Base-by-base conservation (phyloP, 2,113 vertebrate genomes). In the Rhinopithecus roxellana region DNA sequence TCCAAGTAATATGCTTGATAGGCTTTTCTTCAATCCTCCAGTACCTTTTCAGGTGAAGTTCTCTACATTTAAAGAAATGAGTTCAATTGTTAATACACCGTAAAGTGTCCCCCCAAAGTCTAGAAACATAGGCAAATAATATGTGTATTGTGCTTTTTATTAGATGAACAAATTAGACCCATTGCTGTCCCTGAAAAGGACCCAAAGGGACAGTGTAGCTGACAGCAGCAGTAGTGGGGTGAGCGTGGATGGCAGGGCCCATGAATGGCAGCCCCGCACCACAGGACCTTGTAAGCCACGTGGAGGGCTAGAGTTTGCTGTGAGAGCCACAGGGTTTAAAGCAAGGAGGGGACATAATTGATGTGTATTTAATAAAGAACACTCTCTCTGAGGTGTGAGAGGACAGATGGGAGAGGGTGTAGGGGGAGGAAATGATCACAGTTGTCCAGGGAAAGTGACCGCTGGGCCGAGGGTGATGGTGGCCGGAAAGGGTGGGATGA, bases 401-500 rank as follows among this genome's bases (percentile, higher is more conserved):
- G 18, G 27, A 38, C 35, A 67, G 50, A 14, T 4, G 32, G 69
- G 4, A 10, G 8, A 75, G 57, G 16, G 1, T 0, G 23, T 14
- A 40, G 40, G 0, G 20, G 48, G 43, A 64, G 35, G 64, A 84
- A 59, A 25, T 0, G 30, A 32, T 30, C 22, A 10, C 18, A 0
- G 30, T 18, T 3, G 20, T 30, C 59, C 18, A 20, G 27, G 67
- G 72, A 22, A 50, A 50, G 38, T 17, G 67, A 25, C 0, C 1
- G 14, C 45, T 18, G 3, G 40, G 74, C 4, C 1, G 5, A 85
- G n/a, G 22, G 48, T 22, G 35, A n/a, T 3, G 40, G 25, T 55
- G 67, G 79, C 6, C 3, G 11, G 6, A 4, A 38, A 6, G 14
- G 23, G 67, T 0, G 0, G 64, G 55, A 64, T 3, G 2, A 32